A percentile compares a stretch with the other conserved stretches of the same genome.
These are phyloP conservation scores for Diadema setosum DNA, from an alignment of 35 echinoderm and acorn worm genomes.

Conservation along the genomic window DNA sequence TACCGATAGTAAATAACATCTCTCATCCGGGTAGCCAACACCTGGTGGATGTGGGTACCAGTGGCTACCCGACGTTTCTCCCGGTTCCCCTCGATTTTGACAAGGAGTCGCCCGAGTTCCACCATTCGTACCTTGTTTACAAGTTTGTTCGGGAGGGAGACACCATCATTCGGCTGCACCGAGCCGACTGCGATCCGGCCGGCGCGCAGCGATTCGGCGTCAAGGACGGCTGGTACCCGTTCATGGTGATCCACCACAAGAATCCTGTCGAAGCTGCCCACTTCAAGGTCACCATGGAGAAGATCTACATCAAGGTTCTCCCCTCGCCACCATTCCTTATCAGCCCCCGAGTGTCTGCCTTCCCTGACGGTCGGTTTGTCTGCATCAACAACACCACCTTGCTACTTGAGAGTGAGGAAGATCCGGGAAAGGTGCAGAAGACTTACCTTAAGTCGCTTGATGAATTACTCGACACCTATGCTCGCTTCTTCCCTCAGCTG, in stretches of 20 bases:
- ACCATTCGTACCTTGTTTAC: constrained; percentile 5
- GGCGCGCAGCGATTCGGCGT: background rate
- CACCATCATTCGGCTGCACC: background rate
- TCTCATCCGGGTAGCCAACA: background rate
- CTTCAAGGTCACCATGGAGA: background rate
- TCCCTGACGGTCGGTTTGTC: background rate
- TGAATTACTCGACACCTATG: background rate
- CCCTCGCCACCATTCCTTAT: background rate
- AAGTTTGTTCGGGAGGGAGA: constrained; percentile 39
- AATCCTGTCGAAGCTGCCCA: background rate
- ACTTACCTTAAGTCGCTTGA: background rate
- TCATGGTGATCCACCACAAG: background rate
- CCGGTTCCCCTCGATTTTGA: constrained; percentile 56
- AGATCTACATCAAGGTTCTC: background rate
- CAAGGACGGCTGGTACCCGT: background rate
- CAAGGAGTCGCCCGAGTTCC: constrained; percentile 17
- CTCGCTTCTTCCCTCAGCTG: background rate
- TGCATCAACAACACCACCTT: background rate
- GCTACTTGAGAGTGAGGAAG: background rate
- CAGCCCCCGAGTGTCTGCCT: background rate
- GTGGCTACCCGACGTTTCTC: constrained; percentile 39
- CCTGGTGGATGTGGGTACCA: background rate
- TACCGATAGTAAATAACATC: constrained; percentile 11
- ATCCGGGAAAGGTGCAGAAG: background rate
- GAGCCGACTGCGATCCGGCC: background rate